Base-by-base conservation (phyloP, 2,797 vertebrate species). In the Rhyacichthys aspro region DNA sequence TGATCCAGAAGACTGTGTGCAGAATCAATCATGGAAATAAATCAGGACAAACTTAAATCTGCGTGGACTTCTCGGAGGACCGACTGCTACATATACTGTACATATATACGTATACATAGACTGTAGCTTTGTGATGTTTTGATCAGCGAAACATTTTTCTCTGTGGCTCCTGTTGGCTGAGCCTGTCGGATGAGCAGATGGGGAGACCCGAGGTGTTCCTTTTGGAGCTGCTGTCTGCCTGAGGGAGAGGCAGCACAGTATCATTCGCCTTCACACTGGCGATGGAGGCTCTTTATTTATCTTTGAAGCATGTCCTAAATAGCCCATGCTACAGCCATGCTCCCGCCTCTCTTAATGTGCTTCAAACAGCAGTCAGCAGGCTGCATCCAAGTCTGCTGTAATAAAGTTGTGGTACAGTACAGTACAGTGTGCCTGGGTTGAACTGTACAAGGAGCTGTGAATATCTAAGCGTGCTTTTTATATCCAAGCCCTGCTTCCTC, bases 401-500 rank as follows among this genome's bases (percentile, higher is more conserved):
- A 79, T 79, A 74, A 73, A 74, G 75, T 67, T 56, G 42, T 42
- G 55, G 11, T 42, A 73, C 61, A 54, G 41, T 64, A 41, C 49
- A 38, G 65, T 78, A 78, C 74, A 79, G 79, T 77, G 61, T 57
- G 52, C 59, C 46, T 69, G 53, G 48, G 60, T 54, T 63, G 50
- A 54, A 63, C 69, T 80, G 76, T 70, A 77, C 62, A 65, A 71
- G 75, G 75, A 78, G 62, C 71, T 65, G 77, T 86, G 86, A 85
- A 88, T 87, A 85, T 82, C 67, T 82, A 64, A 83, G 67, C 66
- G 74, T 81, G 80, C 79, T 86, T 87, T 89, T 86, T 88, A 84
- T 84, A 86, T 78, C 81, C 73, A 55, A 48, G 62, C 65, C 57
- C 78, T 55, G 78, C 82, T 82, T 72, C 68, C 69, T 59, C 52